Percentiles rank a stretch among this genome's conserved stretches.
Conservation (phyloP, 2,113 vertebrate genomes). For the Oxygymnocypris stewartii region DNA sequence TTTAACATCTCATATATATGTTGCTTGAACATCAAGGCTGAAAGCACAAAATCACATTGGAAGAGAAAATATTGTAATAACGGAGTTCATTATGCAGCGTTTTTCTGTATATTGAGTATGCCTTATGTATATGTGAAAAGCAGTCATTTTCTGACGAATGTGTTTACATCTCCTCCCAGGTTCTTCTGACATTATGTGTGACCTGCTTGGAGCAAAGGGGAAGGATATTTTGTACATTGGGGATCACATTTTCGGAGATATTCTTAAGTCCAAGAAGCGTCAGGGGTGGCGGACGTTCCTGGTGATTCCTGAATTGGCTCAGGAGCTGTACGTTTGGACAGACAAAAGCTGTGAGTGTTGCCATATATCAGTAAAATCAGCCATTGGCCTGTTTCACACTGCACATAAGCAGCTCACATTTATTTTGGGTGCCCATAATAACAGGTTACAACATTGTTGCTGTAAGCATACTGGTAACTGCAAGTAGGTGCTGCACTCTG, state of each 20-base stretch:
- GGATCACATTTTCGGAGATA: constrained; percentile 99
- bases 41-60: neutral
- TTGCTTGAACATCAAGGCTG: neutral
- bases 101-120: neutral
- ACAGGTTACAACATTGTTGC: neutral
- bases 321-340: constrained; percentile 98
- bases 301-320: constrained; percentile 95
- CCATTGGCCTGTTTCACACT: neutral
- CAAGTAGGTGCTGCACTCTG: neutral
- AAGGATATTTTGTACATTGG: constrained; percentile 98
- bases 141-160: neutral
- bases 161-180: constrained; percentile 68
- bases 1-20: neutral
- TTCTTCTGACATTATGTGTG: constrained; percentile 95
- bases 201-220: constrained; percentile 93
- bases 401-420: neutral
- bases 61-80: neutral
- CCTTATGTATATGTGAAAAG: neutral
- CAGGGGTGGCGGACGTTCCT: constrained; percentile 98
- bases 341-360: constrained; percentile 94
- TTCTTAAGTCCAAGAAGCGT: constrained; percentile 98
- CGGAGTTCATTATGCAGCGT: neutral
- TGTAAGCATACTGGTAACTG: neutral
- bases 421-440: neutral
- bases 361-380: neutral